Percentiles rank a stretch among this genome's conserved stretches.
phyloP scores from a whole-genome alignment of 1,140 invertebrate genomes.

The Drosophila carrolli region DNA sequence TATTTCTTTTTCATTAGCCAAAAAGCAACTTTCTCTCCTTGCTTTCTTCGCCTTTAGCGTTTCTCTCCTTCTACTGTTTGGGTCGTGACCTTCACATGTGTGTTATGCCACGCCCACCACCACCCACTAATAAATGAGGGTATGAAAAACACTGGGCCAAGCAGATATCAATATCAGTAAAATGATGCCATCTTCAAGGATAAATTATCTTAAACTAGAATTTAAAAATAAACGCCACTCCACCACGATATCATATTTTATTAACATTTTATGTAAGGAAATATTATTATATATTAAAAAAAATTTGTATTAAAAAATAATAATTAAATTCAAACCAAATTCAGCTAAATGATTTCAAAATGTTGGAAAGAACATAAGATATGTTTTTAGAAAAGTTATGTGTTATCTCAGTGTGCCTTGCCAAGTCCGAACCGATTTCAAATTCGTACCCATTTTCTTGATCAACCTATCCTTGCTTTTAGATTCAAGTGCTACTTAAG shows the following conservation, averaged over 20 bases:
- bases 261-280: no score
- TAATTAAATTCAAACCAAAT: no score
- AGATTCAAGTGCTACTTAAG: neutral
- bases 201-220: neutral
- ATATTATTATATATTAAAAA: no score
- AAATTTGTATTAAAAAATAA: no score
- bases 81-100: conserved; percentile 59
- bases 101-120: neutral
- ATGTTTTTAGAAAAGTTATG: no score
- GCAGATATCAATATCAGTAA: neutral
- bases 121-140: neutral
- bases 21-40: conserved; percentile 52
- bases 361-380: no score
- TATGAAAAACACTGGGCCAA: neutral
- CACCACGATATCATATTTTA: no score
- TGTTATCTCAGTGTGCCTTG: no score
- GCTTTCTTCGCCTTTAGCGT: neutral
- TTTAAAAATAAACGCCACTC: no score
- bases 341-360: no score
- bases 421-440: neutral
- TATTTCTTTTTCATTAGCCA: conserved; percentile 84
- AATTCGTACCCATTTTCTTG: neutral
- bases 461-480: conserved; percentile 1
- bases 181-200: neutral
- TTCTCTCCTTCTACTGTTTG: conserved; percentile 2